phyloP scores from a whole-genome alignment of 2,888 invertebrate species.

The Ganaspis brasiliensis region DNA sequence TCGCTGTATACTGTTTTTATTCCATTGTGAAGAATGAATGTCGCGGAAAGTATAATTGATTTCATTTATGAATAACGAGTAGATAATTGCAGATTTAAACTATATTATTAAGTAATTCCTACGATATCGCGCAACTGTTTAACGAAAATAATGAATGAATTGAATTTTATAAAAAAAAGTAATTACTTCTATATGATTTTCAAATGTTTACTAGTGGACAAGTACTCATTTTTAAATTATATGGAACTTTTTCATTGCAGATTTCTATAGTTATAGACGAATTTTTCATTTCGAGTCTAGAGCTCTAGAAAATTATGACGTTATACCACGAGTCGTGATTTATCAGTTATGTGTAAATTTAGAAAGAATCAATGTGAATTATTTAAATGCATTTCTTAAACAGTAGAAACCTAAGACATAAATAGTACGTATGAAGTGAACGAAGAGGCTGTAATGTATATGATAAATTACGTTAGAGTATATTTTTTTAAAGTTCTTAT shows the following conservation, averaged over 20 bases:
- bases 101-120: background rate
- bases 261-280: constrained; percentile 5
- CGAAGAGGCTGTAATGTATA: constrained; percentile 26
- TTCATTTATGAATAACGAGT: constrained; percentile 15
- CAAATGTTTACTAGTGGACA: constrained; percentile 69
- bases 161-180: background rate
- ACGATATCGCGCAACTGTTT: constrained; percentile 8
- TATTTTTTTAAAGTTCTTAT: constrained; percentile 40
- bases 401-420: background rate
- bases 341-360: constrained; percentile 38
- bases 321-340: constrained; percentile 26
- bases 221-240: constrained; percentile 65
- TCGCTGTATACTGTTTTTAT: constrained; percentile 36
- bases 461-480: constrained; percentile 29
- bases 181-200: constrained; percentile 62
- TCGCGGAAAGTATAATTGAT: constrained; percentile 26
- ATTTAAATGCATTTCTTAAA: constrained; percentile 20
- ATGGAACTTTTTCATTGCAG: constrained; percentile 51
- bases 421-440: background rate
- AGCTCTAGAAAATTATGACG: constrained; percentile 44
- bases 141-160: constrained; percentile 11
- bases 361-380: constrained; percentile 23
- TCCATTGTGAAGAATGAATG: constrained; percentile 20
- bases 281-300: constrained; percentile 57
- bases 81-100: constrained; percentile 4